A percentile compares a stretch with the other conserved stretches of the same genome.
Evolutionary conservation across 2,888 invertebrate genomes (phyloP).

Genomic region (Chrysomela aeneicollis): DNA sequence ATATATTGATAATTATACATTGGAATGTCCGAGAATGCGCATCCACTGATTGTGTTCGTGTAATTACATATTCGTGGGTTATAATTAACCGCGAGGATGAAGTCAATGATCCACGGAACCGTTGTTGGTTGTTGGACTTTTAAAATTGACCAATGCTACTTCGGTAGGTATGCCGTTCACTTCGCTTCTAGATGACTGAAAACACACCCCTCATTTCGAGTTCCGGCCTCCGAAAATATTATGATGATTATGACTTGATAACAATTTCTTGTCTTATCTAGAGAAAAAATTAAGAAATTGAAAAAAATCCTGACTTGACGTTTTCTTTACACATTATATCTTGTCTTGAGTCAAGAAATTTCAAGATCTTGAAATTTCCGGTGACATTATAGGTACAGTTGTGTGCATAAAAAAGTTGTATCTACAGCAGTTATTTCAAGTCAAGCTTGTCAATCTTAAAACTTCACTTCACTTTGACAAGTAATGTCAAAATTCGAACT

Average conservation of each 20-base stretch:
- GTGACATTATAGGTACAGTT: too few relatives aligned
- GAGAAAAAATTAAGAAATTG: too few relatives aligned
- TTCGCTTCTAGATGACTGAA: constrained; percentile 12
- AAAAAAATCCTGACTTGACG: too few relatives aligned
- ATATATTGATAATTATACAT: constrained; percentile 53
- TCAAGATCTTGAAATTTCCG: too few relatives aligned
- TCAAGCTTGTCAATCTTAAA: too few relatives aligned
- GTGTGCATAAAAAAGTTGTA: too few relatives aligned
- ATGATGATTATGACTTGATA: not conserved
- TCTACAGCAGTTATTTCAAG: too few relatives aligned
- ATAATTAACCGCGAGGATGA: constrained; percentile 54
- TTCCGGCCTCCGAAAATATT: constrained; percentile 11
- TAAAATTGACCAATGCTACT: constrained; percentile 43
- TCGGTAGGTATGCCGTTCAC: constrained; percentile 16
- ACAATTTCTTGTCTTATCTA: not conserved
- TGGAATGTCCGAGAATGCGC: constrained; percentile 55
- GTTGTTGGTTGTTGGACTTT: constrained; percentile 43
- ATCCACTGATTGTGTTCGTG: constrained; percentile 61
- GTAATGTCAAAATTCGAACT: too few relatives aligned
- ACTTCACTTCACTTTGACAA: too few relatives aligned
- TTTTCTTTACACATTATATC: too few relatives aligned
- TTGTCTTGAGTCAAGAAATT: too few relatives aligned
- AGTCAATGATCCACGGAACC: constrained; percentile 39
- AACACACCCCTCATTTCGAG: constrained; percentile 18
- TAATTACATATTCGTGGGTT: constrained; percentile 62